These are phyloP conservation scores for Catagonus wagneri DNA, from an alignment of 2,113 vertebrate species.

Conservation along the genomic window DNA sequence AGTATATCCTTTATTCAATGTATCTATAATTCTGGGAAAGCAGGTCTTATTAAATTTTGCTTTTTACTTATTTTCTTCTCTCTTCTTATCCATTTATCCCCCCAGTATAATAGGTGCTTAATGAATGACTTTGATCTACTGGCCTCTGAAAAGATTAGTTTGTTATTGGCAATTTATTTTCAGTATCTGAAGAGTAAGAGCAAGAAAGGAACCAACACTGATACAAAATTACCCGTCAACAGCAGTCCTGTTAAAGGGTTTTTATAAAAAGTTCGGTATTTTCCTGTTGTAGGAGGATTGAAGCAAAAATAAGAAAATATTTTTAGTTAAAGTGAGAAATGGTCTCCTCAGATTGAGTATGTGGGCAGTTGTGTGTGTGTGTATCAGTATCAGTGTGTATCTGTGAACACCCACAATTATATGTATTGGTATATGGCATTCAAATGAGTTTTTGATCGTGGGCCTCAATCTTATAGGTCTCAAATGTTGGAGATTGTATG, in stretches of 20 bases:
- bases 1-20: neutral
- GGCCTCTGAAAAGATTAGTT: neutral
- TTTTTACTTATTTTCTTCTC: conserved; percentile 1
- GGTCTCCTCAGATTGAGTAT: neutral
- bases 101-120: neutral
- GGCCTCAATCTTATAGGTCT: neutral
- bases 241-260: neutral
- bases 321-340: neutral
- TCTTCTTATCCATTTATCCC: neutral
- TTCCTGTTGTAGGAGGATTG: neutral
- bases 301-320: neutral
- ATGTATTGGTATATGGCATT: neutral
- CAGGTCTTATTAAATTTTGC: neutral
- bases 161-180: neutral
- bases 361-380: neutral
- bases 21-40: neutral
- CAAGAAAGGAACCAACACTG: neutral
- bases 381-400: neutral
- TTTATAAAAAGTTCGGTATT: neutral
- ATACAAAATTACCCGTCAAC: neutral
- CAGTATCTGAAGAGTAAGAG: neutral
- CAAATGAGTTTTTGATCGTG: neutral
- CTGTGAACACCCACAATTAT: neutral
- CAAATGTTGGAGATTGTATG: neutral
- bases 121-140: neutral